Evolutionary conservation across 2,888 invertebrate species (phyloP).

Genomic region (Diplolepis rosae): DNA sequence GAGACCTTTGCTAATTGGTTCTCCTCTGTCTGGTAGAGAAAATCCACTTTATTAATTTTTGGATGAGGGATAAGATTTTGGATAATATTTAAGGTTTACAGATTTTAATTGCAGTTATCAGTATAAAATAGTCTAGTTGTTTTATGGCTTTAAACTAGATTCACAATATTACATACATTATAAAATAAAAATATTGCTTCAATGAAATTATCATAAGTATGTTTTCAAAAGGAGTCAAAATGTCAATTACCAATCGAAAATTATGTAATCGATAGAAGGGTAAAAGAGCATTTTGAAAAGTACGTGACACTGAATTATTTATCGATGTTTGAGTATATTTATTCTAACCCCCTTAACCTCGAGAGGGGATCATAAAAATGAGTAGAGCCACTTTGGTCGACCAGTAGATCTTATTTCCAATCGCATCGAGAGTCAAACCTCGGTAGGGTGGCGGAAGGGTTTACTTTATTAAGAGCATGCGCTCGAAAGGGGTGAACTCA

Average conservation of each 20-base stretch:
- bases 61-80: no score
- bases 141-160: no score
- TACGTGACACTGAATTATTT: not conserved
- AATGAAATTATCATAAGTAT: not conserved
- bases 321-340: slow-evolving; percentile 5
- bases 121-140: no score
- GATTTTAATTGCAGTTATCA: no score
- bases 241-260: not conserved
- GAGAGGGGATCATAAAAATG: slow-evolving; percentile 39
- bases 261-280: not conserved
- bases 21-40: no score
- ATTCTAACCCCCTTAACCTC: not conserved
- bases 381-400: slow-evolving; percentile 43
- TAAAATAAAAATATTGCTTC: not conserved
- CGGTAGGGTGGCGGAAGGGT: slow-evolving; percentile 56
- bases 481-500: slow-evolving; percentile 64
- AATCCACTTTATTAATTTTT: no score
- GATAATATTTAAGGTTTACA: no score
- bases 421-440: slow-evolving; percentile 62
- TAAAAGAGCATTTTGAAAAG: not conserved
- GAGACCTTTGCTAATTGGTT: no score
- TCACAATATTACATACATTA: no score
- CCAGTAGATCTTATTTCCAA: slow-evolving; percentile 54
- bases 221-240: not conserved
- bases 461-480: slow-evolving; percentile 63